phyloP scores from a whole-genome alignment of 2,113 vertebrate species.

The Puffinus mauretanicus region DNA sequence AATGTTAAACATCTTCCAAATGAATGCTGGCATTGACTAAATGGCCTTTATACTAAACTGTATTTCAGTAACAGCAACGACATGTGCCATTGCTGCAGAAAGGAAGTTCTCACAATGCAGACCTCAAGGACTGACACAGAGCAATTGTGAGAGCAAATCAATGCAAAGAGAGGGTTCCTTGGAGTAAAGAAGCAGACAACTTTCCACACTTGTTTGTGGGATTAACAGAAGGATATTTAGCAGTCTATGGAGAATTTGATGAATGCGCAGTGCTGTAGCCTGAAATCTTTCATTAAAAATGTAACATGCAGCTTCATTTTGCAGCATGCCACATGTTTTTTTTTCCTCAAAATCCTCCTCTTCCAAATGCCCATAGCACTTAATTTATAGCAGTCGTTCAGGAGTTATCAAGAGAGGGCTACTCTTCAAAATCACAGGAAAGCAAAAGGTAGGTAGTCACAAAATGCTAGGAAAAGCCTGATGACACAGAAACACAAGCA shows the following conservation, averaged over 20 bases:
- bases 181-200: background rate
- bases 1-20: background rate
- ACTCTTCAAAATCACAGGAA: background rate
- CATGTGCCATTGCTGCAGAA: background rate
- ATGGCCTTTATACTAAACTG: background rate
- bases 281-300: background rate
- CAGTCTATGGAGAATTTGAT: background rate
- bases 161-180: background rate
- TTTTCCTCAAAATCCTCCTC: background rate
- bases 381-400: background rate
- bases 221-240: slow-evolving; percentile 9
- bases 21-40: slow-evolving; percentile 33
- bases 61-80: background rate
- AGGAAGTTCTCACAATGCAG: background rate
- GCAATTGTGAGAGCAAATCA: slow-evolving; percentile 8
- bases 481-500: background rate
- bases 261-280: background rate
- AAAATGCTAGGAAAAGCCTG: background rate
- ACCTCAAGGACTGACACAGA: background rate
- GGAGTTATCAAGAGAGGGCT: background rate
- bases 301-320: background rate
- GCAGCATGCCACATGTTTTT: background rate
- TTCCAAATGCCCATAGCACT: background rate
- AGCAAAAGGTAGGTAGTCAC: background rate
- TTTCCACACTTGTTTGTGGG: background rate